phyloP scores from a whole-genome alignment of 2,888 invertebrate species.

The Resseliella maxima region DNA sequence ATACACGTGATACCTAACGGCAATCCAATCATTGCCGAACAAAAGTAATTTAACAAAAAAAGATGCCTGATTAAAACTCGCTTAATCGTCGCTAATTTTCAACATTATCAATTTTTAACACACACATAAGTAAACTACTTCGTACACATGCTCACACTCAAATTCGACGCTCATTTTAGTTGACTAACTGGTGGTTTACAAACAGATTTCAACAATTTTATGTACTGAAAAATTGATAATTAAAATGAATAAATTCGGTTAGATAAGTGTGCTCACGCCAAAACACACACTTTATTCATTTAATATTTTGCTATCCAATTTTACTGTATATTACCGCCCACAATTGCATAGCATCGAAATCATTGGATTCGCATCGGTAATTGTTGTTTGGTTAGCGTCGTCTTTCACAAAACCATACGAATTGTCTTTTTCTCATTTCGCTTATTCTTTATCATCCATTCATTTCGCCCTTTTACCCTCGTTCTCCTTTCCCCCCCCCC shows the following conservation, averaged over 20 bases:
- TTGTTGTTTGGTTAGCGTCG: too few relatives aligned
- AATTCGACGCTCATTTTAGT: background rate
- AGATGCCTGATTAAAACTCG: conserved; percentile 36
- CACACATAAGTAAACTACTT: background rate
- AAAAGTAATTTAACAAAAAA: background rate
- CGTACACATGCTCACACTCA: too few relatives aligned
- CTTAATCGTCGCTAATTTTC: conserved; percentile 31
- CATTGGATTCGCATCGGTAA: too few relatives aligned
- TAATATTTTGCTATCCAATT: too few relatives aligned
- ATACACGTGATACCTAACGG: background rate
- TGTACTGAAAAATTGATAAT: conserved; percentile 49
- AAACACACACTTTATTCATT: background rate
- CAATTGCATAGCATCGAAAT: background rate
- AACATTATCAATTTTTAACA: background rate
- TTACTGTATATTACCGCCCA: background rate
- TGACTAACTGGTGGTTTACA: background rate
- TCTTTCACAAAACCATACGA: too few relatives aligned
- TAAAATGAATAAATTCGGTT: conserved; percentile 45
- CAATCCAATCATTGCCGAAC: background rate
- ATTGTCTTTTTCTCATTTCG: too few relatives aligned
- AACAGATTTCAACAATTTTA: conserved; percentile 39
- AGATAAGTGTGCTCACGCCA: background rate
- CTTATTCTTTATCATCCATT: too few relatives aligned
- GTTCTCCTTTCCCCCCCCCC: too few relatives aligned
- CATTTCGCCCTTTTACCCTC: too few relatives aligned